Conservation (phyloP, 2,888 invertebrate genomes). For the Hesperia comma region DNA sequence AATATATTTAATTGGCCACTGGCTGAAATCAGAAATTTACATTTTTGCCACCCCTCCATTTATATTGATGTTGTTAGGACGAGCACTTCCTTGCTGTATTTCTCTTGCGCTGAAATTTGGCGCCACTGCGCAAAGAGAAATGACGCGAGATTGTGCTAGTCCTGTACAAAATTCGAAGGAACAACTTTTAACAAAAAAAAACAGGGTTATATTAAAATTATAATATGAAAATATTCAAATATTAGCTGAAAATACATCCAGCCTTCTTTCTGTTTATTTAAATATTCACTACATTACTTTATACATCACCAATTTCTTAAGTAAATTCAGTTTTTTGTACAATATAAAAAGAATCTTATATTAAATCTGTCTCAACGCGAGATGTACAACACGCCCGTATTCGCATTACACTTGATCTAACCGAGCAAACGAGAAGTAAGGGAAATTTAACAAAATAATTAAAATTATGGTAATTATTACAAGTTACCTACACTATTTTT, state of each 20-base stretch:
- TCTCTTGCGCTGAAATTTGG: conserved; percentile 37
- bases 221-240: conserved; percentile 85
- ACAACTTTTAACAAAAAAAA: conserved; percentile 79
- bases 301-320: conserved; percentile 84
- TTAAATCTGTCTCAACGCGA: conserved; percentile 75
- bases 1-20: conserved; percentile 83
- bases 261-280: conserved; percentile 82
- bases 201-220: conserved; percentile 84
- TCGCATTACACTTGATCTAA: conserved; percentile 73
- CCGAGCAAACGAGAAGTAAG: conserved; percentile 74
- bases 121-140: conserved; percentile 35
- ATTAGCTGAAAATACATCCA: conserved; percentile 78
- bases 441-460: conserved; percentile 80
- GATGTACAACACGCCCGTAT: conserved; percentile 72
- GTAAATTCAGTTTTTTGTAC: conserved; percentile 84
- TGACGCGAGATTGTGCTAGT: conserved; percentile 56
- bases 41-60: conserved; percentile 71
- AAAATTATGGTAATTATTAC: conserved; percentile 82
- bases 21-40: conserved; percentile 81
- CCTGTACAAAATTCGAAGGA: conserved; percentile 77
- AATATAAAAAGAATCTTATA: conserved; percentile 84
- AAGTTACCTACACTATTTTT: conserved; percentile 79
- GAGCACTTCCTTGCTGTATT: conserved; percentile 51
- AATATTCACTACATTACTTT: conserved; percentile 83
- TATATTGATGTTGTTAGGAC: conserved; percentile 63